Evolutionary conservation across 1,140 invertebrate genomes (phyloP), one percentile per base, ranked within the genome.

Genomic region (Drosophila ananassae): DNA sequence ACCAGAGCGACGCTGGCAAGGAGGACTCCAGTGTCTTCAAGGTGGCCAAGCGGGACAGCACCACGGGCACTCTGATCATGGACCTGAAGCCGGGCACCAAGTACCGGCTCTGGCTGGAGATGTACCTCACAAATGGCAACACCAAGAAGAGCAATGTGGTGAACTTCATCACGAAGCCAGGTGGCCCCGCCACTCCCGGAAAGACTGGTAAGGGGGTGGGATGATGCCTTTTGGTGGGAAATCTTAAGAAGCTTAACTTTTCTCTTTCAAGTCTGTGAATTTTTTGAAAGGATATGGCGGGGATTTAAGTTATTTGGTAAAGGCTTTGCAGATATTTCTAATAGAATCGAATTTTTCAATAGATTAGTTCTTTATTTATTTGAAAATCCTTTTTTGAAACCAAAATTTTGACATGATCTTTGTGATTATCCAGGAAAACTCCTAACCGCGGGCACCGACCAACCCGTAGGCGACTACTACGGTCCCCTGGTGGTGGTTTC

Each of bases 141-240:
- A 96, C 96, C 51, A 97, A 97, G 90, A 97, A 96, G 46, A 97
- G 96, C 83, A 97, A 98, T 82, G 96, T 97, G 0, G 94, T 97
- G 75, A 96, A 97, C 77, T 96, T 98, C 48, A 94, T 95, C n/a
- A 98, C 97, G 0, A 97, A 97, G 84, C 94, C 96, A 3, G 93
- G 94, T 48, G 94, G 95, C 41, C 93, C 94, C 10, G 91, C 94
- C 30, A 73, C 77, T 13, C 89, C 89, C 0, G 78, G 80, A 47
- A 90, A 91, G 48, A 91, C 89, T 37, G 89, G 89, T 91, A 69
- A 68, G 74, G 73, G 10, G 30, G 30, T 0, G 0, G 2, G 0
- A 1, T 10, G 0, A 39, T 2, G 4, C 2, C 2, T 25, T 41
- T n/a, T 4, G 2, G 22, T 28, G 28, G 39, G 17, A n/a, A 7